A percentile compares a stretch with the other conserved stretches of the same genome.
Evolutionary conservation across 92 coral and sea anemone species (phyloP).

Genomic region (Montipora capitata): DNA sequence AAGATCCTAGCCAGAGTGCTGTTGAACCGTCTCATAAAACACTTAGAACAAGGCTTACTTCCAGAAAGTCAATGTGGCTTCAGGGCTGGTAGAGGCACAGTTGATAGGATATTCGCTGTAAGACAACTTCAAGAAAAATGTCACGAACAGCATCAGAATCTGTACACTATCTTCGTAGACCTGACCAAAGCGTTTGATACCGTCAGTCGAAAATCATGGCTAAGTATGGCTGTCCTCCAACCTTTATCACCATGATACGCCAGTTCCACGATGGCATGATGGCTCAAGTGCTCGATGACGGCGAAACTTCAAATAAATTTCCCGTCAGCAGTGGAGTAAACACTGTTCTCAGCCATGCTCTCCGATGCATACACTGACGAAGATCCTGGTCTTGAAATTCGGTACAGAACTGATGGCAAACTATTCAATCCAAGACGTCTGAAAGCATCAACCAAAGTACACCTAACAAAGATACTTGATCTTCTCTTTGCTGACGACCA

Average conservation of each 20-base stretch:
- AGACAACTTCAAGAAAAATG: no score
- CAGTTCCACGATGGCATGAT: constrained; percentile 56
- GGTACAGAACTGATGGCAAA: constrained; percentile 40
- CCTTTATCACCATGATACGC: constrained; percentile 20
- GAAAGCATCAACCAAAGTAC: constrained; percentile 31
- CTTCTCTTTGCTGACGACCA: constrained; percentile 64
- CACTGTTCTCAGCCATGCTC: constrained; percentile 57
- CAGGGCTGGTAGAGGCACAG: no score
- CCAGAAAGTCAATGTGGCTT: no score
- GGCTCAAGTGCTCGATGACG: constrained; percentile 21
- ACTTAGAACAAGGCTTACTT: constrained; percentile 24
- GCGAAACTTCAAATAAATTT: constrained; percentile 17
- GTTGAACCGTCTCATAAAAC: constrained; percentile 35
- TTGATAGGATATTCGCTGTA: no score
- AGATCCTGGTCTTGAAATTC: neutral
- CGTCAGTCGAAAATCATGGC: constrained; percentile 3
- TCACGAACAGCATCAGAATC: no score
- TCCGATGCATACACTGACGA: neutral
- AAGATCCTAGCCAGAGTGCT: constrained; percentile 62
- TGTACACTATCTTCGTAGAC: neutral
- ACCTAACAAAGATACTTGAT: constrained; percentile 30
- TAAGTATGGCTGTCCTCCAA: constrained; percentile 46
- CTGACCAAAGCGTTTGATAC: neutral
- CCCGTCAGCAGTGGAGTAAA: constrained; percentile 46
- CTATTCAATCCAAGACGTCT: constrained; percentile 48